These are phyloP conservation scores for Hydractinia symbiolongicarpus DNA, from an alignment of 30 jellyfish, hydroid and myxozoan genomes.

Conservation along the genomic window DNA sequence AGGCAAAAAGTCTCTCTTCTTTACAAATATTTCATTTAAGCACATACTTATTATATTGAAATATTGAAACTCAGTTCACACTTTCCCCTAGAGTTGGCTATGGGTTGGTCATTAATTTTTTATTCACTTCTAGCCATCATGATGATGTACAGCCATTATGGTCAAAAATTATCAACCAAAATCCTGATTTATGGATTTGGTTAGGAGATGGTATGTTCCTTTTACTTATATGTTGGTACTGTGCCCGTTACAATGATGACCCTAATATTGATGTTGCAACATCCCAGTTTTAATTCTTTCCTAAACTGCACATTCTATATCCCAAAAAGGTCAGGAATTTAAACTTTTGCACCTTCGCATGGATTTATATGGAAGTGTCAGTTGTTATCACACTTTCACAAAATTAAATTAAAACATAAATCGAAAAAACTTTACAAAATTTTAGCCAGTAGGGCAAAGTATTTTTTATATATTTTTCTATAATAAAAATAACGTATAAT, in stretches of 20 bases:
- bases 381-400: no score
- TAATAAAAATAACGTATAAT: neutral
- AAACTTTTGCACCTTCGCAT: no score
- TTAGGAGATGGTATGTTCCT: slow-evolving; percentile 83
- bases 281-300: no score
- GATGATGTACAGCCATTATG: slow-evolving; percentile 68
- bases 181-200: slow-evolving; percentile 94
- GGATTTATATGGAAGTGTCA: no score
- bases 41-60: neutral
- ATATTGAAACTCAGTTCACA: neutral
- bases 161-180: slow-evolving; percentile 40
- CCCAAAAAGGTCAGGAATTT: no score
- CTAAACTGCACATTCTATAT: no score
- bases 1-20: neutral
- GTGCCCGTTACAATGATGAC: neutral
- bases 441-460: neutral
- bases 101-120: neutral
- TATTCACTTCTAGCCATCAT: slow-evolving; percentile 44
- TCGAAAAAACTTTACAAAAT: no score
- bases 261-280: no score
- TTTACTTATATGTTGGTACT: neutral
- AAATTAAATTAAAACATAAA: no score
- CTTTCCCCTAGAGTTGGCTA: neutral
- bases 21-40: neutral
- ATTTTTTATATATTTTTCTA: neutral